phyloP scores from a whole-genome alignment of 30 jellyfish, hydroid and myxozoan genomes.

The Cassiopea xamachana region DNA sequence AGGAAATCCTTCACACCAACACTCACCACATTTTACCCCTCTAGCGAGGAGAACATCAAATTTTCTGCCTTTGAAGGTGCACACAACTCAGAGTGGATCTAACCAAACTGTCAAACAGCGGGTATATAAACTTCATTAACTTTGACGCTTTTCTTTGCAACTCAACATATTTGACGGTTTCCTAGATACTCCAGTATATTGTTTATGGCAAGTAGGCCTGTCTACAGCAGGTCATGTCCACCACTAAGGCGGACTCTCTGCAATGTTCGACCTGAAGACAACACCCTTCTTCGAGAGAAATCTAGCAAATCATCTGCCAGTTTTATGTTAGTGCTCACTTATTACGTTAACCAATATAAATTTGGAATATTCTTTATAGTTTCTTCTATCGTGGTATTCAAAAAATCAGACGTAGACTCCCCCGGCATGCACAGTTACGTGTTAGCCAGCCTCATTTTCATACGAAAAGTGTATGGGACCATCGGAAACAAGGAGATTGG shows the following conservation, averaged over 20 bases:
- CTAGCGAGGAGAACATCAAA: not conserved
- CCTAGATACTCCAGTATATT: not conserved
- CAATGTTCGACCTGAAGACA: not conserved
- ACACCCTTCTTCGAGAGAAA: not conserved
- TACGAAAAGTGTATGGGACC: not conserved
- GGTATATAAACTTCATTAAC: not conserved
- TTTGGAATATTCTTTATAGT: not conserved
- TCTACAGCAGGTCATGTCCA: not conserved
- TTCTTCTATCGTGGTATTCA: not conserved
- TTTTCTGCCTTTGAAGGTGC: not conserved
- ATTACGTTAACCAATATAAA: not conserved
- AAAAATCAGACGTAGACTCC: not conserved
- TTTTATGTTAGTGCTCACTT: too few relatives aligned
- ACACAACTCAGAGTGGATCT: not conserved
- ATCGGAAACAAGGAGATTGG: not conserved
- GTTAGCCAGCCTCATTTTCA: slow-evolving; percentile 3
- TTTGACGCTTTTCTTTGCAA: not conserved
- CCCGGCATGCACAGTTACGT: slow-evolving; percentile 33
- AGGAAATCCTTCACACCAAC: not conserved
- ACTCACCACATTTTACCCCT: not conserved
- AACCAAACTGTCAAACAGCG: not conserved
- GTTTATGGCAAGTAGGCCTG: not conserved
- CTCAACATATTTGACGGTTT: not conserved
- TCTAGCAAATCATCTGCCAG: not conserved
- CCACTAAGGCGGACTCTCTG: not conserved